These are phyloP conservation scores for Pseudomyrmex gracilis DNA, from an alignment of 1,140 invertebrate species.

Conservation along the genomic window DNA sequence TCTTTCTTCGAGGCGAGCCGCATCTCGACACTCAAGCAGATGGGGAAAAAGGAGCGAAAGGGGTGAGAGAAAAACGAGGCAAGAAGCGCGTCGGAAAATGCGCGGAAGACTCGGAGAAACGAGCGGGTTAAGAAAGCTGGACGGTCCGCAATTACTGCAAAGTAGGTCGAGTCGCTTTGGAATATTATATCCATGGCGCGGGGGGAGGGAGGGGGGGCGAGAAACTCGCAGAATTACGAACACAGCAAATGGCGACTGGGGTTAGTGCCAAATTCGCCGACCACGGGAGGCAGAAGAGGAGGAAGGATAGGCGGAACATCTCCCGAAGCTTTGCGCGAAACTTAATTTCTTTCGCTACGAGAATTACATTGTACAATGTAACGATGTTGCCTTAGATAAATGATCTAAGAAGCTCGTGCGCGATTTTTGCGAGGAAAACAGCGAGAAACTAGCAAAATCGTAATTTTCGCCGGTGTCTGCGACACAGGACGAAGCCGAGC, in stretches of 20 bases:
- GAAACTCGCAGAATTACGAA: constrained; percentile 60
- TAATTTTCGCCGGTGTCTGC: not conserved
- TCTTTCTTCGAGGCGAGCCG: not conserved
- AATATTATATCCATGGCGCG: constrained; percentile 59
- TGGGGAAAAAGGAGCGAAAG: constrained; percentile 11
- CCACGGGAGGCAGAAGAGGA: not conserved
- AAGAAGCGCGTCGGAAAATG: not conserved
- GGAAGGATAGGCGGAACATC: no score
- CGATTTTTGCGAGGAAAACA: not conserved
- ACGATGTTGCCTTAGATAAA: not conserved
- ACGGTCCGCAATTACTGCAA: constrained; percentile 64
- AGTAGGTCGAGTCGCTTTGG: constrained; percentile 63
- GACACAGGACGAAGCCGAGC: not conserved
- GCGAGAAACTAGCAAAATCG: not conserved
- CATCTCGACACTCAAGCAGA: constrained; percentile 58
- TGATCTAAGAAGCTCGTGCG: not conserved
- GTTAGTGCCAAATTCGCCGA: constrained; percentile 49
- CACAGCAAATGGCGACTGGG: constrained; percentile 8
- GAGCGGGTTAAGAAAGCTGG: constrained; percentile 39
- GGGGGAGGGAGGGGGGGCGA: constrained; percentile 18
- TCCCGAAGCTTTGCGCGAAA: not conserved
- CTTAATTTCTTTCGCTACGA: not conserved
- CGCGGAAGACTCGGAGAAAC: constrained; percentile 16
- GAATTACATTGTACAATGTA: not conserved
- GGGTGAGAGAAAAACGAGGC: constrained; percentile 33